Percentiles rank a stretch among this genome's conserved stretches.
phyloP scores from a whole-genome alignment of 2,797 vertebrate genomes.

The Apogon talboti region DNA sequence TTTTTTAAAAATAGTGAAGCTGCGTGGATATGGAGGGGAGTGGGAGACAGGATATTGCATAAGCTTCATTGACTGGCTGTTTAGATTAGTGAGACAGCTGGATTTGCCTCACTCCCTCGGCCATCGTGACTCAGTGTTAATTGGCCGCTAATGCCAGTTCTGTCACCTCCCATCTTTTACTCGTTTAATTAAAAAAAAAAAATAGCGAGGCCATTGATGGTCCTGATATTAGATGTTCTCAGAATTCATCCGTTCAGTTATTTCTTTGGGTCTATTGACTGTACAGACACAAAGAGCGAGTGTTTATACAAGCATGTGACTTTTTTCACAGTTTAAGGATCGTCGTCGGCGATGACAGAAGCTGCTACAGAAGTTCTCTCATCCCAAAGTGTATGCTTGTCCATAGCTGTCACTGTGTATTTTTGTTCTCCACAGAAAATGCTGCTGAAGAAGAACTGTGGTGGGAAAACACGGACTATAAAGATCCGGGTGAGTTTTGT shows the following conservation, averaged over 20 bases:
- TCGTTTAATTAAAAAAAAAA: slow-evolving; percentile 6
- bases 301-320: neutral
- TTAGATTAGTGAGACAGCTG: slow-evolving; percentile 70
- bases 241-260: neutral
- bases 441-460: slow-evolving; percentile 92
- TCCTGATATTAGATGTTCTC: neutral
- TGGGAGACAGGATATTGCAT: slow-evolving; percentile 79
- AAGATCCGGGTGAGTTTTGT: slow-evolving; percentile 89
- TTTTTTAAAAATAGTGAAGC: slow-evolving; percentile 48
- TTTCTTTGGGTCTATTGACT: neutral
- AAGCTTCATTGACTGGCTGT: slow-evolving; percentile 67
- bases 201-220: neutral
- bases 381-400: neutral
- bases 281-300: neutral
- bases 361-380: neutral
- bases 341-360: neutral
- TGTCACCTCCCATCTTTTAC: neutral
- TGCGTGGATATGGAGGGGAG: slow-evolving; percentile 65
- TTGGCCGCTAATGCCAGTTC: slow-evolving; percentile 13
- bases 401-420: slow-evolving; percentile 25
- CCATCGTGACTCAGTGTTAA: slow-evolving; percentile 40
- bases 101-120: slow-evolving; percentile 56
- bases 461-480: slow-evolving; percentile 89
- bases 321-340: neutral
- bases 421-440: slow-evolving; percentile 88